Evolutionary conservation across 2,888 invertebrate genomes (phyloP).

Genomic region (Tachina fera): DNA sequence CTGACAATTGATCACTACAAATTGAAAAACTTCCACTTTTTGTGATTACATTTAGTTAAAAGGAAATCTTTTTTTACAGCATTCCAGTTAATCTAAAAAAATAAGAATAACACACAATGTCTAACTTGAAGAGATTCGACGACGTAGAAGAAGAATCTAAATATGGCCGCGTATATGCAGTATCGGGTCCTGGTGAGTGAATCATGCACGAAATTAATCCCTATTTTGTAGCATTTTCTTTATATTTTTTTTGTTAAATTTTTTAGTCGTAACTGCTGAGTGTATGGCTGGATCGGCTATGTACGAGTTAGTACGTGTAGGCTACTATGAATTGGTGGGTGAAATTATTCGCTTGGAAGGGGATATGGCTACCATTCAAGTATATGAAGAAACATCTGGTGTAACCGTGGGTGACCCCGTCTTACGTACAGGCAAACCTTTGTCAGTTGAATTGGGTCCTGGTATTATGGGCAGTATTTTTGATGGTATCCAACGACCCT

Average conservation of each 20-base stretch:
- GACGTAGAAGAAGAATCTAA: constrained; percentile 93
- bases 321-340: constrained; percentile 98
- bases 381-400: constrained; percentile 97
- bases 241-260: neutral
- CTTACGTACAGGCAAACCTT: constrained; percentile 98
- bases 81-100: constrained; percentile 60
- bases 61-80: constrained; percentile 46
- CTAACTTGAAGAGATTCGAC: constrained; percentile 88
- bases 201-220: neutral
- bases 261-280: constrained; percentile 98
- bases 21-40: constrained; percentile 37
- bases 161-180: constrained; percentile 98
- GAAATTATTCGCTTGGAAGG: constrained; percentile 99
- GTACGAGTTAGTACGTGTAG: constrained; percentile 99
- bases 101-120: constrained; percentile 83
- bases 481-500: constrained; percentile 99
- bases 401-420: constrained; percentile 99
- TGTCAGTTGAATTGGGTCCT: constrained; percentile 99
- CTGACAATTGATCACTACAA: constrained; percentile 59
- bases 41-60: neutral
- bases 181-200: constrained; percentile 96
- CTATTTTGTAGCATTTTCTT: constrained; percentile 3
- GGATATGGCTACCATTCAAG: constrained; percentile 99
- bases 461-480: constrained; percentile 99
- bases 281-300: constrained; percentile 99